Evolutionary conservation across 2,797 vertebrate species (phyloP), one percentile per base, ranked within the genome.

Genomic region (Phylloscopus collybita): DNA sequence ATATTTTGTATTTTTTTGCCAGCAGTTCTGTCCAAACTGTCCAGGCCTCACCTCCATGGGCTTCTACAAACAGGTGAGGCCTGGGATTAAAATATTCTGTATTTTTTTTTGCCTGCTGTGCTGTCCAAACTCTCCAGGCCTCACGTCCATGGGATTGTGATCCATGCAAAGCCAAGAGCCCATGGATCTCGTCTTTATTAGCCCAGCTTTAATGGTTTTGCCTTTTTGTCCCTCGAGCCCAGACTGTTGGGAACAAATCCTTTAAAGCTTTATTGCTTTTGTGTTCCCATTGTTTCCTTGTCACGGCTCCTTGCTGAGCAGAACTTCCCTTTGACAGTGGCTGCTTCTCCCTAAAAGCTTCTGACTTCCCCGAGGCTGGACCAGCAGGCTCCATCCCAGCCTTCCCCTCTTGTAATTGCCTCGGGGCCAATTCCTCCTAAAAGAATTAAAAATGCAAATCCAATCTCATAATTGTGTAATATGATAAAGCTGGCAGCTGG

Each of bases 391-490:
- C 97, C 97, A 98, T 97, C 97, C 95, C 96, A 94, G 93, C 97
- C 82, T 97, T 89, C 97, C 86, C 95, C 93, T 89, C 70, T 89
- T 27, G 80, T 98, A 98, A 98, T 98, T 97, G 96, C 95, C 94
- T 96, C 15, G 89, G 92, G 94, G 93, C 96, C 97, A 96, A 98
- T 98, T 96, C 97, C 97, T 96, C 80, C 97, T 98, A 98, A 98
- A 98, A 97, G 98, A 99, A 99, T 99, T 99, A 99, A 99, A 99
- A 98, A 99, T 99, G 98, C 98, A 99, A 98, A 99, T 99, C 98
- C 98, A 98, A 99, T 99, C 98, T 97, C 97, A 96, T 98, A 97
- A 98, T 98, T 97, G 97, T 91, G 96, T 99, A 99, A 99, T 99
- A 98, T 97, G 98, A 99, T 99, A 97, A 98, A 97, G 94, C 96